These are phyloP conservation scores for Andrena hattorfiana DNA, from an alignment of 2,888 invertebrate species.

Conservation along the genomic window DNA sequence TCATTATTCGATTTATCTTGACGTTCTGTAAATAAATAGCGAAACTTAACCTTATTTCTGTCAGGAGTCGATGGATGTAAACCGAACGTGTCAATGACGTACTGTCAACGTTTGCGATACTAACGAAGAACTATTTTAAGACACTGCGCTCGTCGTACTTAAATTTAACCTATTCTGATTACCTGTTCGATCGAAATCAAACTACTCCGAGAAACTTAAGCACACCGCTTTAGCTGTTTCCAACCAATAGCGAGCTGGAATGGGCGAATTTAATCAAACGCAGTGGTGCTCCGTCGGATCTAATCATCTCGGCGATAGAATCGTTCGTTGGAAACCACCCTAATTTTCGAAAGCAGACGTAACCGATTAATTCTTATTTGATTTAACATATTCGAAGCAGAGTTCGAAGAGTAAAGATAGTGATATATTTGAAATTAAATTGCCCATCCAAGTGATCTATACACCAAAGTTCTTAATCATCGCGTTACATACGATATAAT, in stretches of 20 bases:
- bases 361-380: background rate
- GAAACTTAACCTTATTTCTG: conserved; percentile 9
- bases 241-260: conserved; percentile 16
- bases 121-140: conserved; percentile 1
- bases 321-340: conserved; percentile 5
- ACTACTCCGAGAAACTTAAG: background rate
- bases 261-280: background rate
- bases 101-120: background rate
- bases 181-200: background rate
- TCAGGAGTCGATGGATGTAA: background rate
- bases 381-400: background rate
- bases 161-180: background rate
- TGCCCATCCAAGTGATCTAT: background rate
- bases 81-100: background rate
- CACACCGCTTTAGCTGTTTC: background rate
- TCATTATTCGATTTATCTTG: background rate
- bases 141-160: background rate
- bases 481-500: background rate
- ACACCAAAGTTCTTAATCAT: background rate
- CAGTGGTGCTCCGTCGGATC: conserved; percentile 10
- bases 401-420: background rate
- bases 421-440: background rate
- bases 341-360: conserved; percentile 3
- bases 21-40: conserved; percentile 2
- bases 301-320: background rate